Conservation (phyloP, 2,797 vertebrate genomes). For the Nannoperca obscura region DNA sequence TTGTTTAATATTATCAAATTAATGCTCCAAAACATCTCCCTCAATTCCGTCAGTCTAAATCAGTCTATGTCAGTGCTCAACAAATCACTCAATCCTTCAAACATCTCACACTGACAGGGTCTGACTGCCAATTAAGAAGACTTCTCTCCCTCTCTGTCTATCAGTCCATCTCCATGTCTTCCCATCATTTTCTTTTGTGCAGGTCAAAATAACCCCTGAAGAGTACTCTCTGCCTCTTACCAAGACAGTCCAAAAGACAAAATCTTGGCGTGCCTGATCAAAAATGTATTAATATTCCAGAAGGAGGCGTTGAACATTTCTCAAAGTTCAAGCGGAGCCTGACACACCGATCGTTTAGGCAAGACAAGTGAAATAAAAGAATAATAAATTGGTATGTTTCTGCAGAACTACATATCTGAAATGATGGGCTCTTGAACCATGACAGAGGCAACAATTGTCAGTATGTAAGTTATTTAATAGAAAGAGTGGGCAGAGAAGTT, state of each 20-base stretch:
- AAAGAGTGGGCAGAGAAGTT: background rate
- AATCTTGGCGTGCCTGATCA: conserved; percentile 41
- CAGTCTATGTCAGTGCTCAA: conserved; percentile 38
- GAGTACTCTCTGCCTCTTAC: conserved; percentile 3
- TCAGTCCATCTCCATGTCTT: conserved; percentile 46
- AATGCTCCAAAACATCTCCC: conserved; percentile 25
- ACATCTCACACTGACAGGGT: conserved; percentile 52
- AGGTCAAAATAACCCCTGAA: conserved; percentile 41
- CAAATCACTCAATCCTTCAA: conserved; percentile 62
- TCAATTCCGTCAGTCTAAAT: conserved; percentile 18
- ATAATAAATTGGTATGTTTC: conserved; percentile 2
- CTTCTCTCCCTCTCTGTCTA: conserved; percentile 49
- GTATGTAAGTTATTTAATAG: conserved; percentile 7
- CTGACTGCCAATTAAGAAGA: conserved; percentile 68
- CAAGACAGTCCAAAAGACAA: conserved; percentile 37
- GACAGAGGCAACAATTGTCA: conserved; percentile 7
- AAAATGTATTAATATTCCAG: conserved; percentile 58
- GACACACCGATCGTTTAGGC: conserved; percentile 21
- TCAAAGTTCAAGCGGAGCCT: conserved; percentile 42
- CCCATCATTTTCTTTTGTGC: conserved; percentile 34
- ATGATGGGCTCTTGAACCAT: conserved; percentile 11
- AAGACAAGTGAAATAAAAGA: conserved; percentile 27
- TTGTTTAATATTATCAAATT: conserved; percentile 38
- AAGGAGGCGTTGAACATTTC: conserved; percentile 51
- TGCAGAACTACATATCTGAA: background rate